A percentile compares a stretch with the other conserved stretches of the same genome.
Evolutionary conservation across 2,888 invertebrate genomes (phyloP).

Genomic region (Caenorhabditis drosophilae): DNA sequence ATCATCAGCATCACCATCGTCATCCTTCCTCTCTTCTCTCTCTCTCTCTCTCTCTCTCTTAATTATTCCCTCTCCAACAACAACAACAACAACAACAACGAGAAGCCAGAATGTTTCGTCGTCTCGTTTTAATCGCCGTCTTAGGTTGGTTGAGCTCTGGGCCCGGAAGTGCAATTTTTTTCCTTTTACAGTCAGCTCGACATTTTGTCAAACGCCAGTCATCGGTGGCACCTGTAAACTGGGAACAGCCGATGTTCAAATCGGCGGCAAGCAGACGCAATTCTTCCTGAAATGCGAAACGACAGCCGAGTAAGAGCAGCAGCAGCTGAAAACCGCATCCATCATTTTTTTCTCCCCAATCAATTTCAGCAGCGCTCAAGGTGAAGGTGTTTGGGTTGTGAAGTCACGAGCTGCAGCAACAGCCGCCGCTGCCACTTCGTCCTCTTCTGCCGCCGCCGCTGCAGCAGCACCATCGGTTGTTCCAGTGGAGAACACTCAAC

Average conservation of each 20-base stretch:
- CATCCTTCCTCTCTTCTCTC: conserved; percentile 7
- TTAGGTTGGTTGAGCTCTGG: no score
- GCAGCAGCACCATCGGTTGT: conserved; percentile 17
- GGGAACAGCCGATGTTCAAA: conserved; percentile 65
- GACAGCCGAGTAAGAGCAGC: conserved; percentile 56
- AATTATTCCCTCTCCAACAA: conserved; percentile 5
- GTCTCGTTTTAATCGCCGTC: conserved; percentile 28
- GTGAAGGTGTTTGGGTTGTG: conserved; percentile 68
- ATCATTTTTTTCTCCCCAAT: no score
- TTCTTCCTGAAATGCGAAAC: conserved; percentile 67
- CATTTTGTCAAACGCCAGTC: conserved; percentile 59
- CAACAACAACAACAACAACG: conserved; percentile 1
- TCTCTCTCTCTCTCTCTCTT: conserved; percentile 1
- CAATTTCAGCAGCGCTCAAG: conserved; percentile 58
- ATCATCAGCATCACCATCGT: no score
- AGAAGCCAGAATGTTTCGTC: conserved; percentile 27
- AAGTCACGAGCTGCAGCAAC: conserved; percentile 59
- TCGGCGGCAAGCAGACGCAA: conserved; percentile 68
- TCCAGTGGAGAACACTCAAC: conserved; percentile 48
- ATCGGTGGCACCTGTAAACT: conserved; percentile 68
- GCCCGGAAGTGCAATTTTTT: no score
- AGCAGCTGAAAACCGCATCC: no score
- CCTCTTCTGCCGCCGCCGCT: conserved; percentile 30
- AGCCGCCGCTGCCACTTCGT: conserved; percentile 27
- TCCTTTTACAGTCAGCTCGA: conserved; percentile 1